Evolutionary conservation across 2,113 vertebrate species (phyloP).

Genomic region (Tetrao urogallus): DNA sequence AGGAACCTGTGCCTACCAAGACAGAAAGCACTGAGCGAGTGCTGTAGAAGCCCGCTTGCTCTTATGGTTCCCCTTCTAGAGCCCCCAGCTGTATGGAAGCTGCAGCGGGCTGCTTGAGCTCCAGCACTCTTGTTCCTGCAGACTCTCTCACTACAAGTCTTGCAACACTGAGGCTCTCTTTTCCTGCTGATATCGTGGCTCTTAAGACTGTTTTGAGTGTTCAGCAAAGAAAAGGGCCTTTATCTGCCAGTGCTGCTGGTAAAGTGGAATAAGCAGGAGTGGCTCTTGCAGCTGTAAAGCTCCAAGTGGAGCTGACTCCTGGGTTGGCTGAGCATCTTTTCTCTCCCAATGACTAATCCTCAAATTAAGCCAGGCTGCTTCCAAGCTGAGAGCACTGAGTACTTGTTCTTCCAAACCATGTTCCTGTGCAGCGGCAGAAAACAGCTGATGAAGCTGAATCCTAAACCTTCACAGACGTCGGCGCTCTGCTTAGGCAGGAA

Average conservation of each 20-base stretch:
- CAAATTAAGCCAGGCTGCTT: background rate
- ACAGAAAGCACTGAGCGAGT: background rate
- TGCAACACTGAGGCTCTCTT: background rate
- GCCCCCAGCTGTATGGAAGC: background rate
- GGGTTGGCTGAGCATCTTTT: constrained; percentile 12
- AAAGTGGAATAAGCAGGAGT: background rate
- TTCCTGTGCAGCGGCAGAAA: background rate
- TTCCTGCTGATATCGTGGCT: background rate
- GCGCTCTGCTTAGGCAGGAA: background rate
- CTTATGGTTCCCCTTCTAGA: background rate
- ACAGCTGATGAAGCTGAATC: background rate
- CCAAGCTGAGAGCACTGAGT: background rate
- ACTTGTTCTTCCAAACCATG: background rate
- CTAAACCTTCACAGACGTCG: background rate
- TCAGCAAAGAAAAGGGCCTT: constrained; percentile 18
- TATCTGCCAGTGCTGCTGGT: constrained; percentile 2
- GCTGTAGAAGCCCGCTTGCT: background rate
- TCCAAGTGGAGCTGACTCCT: background rate
- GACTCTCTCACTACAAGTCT: background rate
- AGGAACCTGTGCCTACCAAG: background rate
- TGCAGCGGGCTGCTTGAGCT: background rate
- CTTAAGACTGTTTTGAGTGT: background rate
- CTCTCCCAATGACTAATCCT: background rate
- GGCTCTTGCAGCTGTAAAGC: background rate
- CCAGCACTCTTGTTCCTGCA: background rate